Percentiles rank a stretch among this genome's conserved stretches.
phyloP scores from a whole-genome alignment of 2,888 invertebrate genomes.

The Aleiodes leptofemur region DNA sequence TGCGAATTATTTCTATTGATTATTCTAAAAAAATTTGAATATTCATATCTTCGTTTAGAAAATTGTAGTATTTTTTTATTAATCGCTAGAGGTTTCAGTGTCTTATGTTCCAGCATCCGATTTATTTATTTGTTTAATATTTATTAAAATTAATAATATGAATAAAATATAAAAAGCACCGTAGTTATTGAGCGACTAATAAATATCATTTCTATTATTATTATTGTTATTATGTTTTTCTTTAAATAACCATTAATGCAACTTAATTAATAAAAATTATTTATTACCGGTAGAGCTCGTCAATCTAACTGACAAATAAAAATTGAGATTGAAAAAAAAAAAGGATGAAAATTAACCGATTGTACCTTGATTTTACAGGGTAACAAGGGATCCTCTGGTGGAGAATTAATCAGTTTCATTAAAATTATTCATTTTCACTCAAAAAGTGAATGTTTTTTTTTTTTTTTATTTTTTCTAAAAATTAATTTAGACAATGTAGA shows the following conservation, averaged over 20 bases:
- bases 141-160: neutral
- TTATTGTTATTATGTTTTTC: neutral
- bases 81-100: slow-evolving; percentile 39
- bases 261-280: slow-evolving; percentile 18
- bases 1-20: neutral
- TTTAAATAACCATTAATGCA: slow-evolving; percentile 2
- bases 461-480: neutral
- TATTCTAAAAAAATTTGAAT: slow-evolving; percentile 5
- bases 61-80: slow-evolving; percentile 25
- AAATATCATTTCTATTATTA: neutral
- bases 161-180: slow-evolving; percentile 23
- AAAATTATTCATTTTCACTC: neutral
- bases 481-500: slow-evolving; percentile 17
- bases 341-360: slow-evolving; percentile 50
- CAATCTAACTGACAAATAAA: neutral
- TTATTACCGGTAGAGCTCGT: slow-evolving; percentile 35
- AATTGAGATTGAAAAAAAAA: neutral
- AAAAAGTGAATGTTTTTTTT: no score
- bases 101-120: slow-evolving; percentile 38
- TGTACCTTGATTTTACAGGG: slow-evolving; percentile 58
- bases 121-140: slow-evolving; percentile 7
- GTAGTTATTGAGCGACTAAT: slow-evolving; percentile 32
- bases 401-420: slow-evolving; percentile 4
- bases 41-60: slow-evolving; percentile 23
- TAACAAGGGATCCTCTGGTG: slow-evolving; percentile 45